phyloP scores from a whole-genome alignment of 2,797 vertebrate species.

The Scolopax rusticola region DNA sequence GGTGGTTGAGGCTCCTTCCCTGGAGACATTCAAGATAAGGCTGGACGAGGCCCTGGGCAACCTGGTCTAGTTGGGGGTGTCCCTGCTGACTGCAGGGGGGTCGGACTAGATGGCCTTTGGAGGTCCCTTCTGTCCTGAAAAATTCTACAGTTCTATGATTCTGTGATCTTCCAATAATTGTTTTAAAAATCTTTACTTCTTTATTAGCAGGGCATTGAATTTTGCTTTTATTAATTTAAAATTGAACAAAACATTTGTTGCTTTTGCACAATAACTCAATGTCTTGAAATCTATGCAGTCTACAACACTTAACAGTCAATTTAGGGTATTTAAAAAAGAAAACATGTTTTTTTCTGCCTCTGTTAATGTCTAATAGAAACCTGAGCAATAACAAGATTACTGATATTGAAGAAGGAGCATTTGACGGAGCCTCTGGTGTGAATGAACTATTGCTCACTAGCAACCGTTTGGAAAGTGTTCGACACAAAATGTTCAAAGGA shows the following conservation, averaged over 20 bases:
- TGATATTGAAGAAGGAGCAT: constrained; percentile 97
- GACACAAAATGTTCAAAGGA: constrained; percentile 94
- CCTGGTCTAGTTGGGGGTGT: too few relatives aligned
- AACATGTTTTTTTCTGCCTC: background rate
- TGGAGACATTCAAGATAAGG: too few relatives aligned
- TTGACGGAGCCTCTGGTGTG: constrained; percentile 93
- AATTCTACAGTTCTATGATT: too few relatives aligned
- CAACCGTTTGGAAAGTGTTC: constrained; percentile 92
- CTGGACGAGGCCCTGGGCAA: too few relatives aligned
- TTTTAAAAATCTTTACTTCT: background rate
- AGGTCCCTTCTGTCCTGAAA: too few relatives aligned
- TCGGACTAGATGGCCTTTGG: too few relatives aligned
- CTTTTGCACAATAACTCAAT: background rate
- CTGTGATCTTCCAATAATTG: background rate
- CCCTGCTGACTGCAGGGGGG: too few relatives aligned
- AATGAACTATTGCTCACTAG: constrained; percentile 95
- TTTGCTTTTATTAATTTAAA: background rate
- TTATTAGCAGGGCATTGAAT: background rate
- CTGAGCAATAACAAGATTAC: constrained; percentile 98
- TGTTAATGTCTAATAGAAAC: constrained; percentile 83
- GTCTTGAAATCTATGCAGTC: background rate
- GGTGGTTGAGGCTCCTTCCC: too few relatives aligned
- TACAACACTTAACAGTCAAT: background rate
- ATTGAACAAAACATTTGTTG: background rate
- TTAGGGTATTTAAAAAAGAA: background rate